Evolutionary conservation across 35 echinoderm and acorn worm species (phyloP).

Genomic region (Acanthaster planci): DNA sequence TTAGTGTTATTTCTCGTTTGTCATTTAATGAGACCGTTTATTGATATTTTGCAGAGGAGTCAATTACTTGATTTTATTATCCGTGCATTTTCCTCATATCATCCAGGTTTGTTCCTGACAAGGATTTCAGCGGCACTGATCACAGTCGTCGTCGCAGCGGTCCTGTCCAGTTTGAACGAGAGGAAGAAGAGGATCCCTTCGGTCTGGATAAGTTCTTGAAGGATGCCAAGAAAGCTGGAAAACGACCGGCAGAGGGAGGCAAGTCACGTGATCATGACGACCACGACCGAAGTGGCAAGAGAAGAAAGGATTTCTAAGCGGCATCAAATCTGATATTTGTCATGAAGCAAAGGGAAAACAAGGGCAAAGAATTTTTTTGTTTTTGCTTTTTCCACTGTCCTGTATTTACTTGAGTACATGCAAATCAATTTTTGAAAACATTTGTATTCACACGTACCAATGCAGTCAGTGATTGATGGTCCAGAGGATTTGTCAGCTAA

Average conservation of each 20-base stretch:
- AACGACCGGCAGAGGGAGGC: constrained; percentile 70
- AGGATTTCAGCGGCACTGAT: constrained; percentile 92
- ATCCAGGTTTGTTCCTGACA: constrained; percentile 97
- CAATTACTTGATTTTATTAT: not conserved
- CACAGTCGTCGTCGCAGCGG: constrained; percentile 75
- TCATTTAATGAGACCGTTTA: not conserved
- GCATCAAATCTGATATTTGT: no score
- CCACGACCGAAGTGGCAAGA: constrained; percentile 81
- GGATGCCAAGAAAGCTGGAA: constrained; percentile 77
- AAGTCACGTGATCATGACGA: constrained; percentile 64
- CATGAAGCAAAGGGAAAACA: no score
- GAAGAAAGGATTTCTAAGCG: constrained; percentile 74
- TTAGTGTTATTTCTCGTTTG: not conserved
- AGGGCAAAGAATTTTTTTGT: no score
- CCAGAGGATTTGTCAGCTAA: no score
- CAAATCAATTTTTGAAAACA: no score
- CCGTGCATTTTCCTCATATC: not conserved
- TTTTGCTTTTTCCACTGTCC: no score
- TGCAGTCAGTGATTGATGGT: no score
- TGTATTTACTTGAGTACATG: no score
- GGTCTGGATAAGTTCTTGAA: constrained; percentile 92
- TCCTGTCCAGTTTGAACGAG: constrained; percentile 91
- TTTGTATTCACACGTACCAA: no score
- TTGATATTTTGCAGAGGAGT: not conserved
- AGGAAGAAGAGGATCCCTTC: constrained; percentile 98